Evolutionary conservation across 2,888 invertebrate genomes (phyloP).

Genomic region (Gymnosoma rotundatum): DNA sequence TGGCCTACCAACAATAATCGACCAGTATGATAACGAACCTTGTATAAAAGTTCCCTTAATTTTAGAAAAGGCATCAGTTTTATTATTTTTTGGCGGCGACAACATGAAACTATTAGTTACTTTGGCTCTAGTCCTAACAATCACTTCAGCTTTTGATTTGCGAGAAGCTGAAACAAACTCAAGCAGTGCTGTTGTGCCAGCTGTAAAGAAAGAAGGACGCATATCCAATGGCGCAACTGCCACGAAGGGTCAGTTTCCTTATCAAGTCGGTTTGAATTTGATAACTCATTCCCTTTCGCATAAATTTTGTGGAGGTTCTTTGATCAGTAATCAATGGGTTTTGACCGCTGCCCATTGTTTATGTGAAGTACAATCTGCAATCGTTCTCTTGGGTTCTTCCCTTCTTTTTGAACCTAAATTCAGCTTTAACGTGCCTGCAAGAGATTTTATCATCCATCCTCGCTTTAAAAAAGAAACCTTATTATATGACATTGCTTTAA

Average conservation of each 20-base stretch:
- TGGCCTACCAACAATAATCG: no score
- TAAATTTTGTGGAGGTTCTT: constrained; percentile 78
- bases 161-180: constrained; percentile 51
- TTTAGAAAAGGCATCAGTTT: constrained; percentile 4
- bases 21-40: no score
- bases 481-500: constrained; percentile 77
- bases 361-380: constrained; percentile 71
- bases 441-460: constrained; percentile 73
- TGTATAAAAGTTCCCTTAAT: background rate
- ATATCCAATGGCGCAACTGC: constrained; percentile 73
- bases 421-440: constrained; percentile 52
- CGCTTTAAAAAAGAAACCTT: constrained; percentile 68
- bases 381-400: constrained; percentile 73
- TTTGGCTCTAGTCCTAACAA: constrained; percentile 75
- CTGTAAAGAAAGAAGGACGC: constrained; percentile 70
- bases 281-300: constrained; percentile 55
- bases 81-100: background rate
- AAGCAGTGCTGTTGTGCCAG: constrained; percentile 69
- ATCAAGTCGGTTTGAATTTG: constrained; percentile 77
- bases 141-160: constrained; percentile 73
- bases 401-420: constrained; percentile 71
- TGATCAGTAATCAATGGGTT: constrained; percentile 76
- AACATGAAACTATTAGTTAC: constrained; percentile 76
- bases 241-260: constrained; percentile 70
- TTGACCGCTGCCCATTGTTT: constrained; percentile 80